Evolutionary conservation across 2,797 vertebrate species (phyloP), one percentile per base, ranked within the genome.

Genomic region (Nannoperca australis): DNA sequence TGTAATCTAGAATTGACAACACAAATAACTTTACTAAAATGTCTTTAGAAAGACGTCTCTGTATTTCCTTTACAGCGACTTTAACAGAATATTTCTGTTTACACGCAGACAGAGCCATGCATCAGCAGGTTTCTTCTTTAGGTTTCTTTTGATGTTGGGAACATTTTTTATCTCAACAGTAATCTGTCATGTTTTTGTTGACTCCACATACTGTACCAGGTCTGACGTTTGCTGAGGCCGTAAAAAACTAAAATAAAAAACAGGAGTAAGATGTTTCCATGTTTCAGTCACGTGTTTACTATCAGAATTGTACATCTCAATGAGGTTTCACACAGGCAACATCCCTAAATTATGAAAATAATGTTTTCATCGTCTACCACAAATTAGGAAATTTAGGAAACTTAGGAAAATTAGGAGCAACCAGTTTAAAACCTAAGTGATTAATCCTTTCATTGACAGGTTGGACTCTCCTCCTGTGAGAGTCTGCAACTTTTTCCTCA

Each of bases 161-260:
- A 74, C 64, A 68, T 51, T 17, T 34, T 34, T 17, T 38, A 76
- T 36, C 36, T 73, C 42, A 53, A 51, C n/a, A 50, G 47, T 36
- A 40, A 59, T 44, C 61, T 22, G 36, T 53, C 22, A 1, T n/a
- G 14, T 54, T 79, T 80, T 59, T 74, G 77, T 73, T 78, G 81
- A 85, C 34, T 70, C 61, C 50, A 68, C 58, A 73, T 30, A 27
- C 24, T 27, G 24, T 27, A 20, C 38, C 17, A 8, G 45, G n/a
- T 44, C 24, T 40, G 67, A 83, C 30, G 51, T 70, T 68, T 81
- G 68, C 72, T 81, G 81, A 82, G 55, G 17, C 1, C 0, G 47
- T 32, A 2, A 65, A 69, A 83, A 69, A 7, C 42, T 38, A 77
- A 88, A 76, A 63, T 38, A 77, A 88, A 76, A 63, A 24, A 50